Evolutionary conservation across 2,888 invertebrate species (phyloP).

Genomic region (Platycheirus rosarum): DNA sequence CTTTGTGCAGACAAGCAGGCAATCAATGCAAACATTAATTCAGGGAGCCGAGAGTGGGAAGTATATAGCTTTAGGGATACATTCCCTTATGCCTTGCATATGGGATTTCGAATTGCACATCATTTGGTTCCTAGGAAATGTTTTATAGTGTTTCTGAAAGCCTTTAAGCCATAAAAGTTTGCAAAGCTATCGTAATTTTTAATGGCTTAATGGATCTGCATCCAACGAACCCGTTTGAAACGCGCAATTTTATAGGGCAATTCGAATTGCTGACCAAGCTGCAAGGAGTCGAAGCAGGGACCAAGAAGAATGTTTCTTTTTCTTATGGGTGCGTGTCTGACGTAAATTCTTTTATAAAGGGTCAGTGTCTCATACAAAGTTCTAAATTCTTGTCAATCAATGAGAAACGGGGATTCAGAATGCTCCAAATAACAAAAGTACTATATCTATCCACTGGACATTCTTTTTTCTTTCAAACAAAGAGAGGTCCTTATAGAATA

Average conservation of each 20-base stretch:
- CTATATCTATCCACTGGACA: slow-evolving; percentile 1
- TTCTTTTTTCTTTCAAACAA: slow-evolving; percentile 20
- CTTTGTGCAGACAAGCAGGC: neutral
- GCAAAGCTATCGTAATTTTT: slow-evolving; percentile 18
- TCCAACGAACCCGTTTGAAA: slow-evolving; percentile 35
- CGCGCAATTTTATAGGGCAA: slow-evolving; percentile 14
- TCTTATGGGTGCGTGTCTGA: slow-evolving; percentile 10
- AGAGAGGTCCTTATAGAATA: slow-evolving; percentile 8
- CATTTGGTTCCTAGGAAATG: neutral
- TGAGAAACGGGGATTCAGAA: slow-evolving; percentile 10
- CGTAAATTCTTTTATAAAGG: neutral
- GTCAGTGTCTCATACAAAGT: slow-evolving; percentile 6
- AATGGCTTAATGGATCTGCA: slow-evolving; percentile 46
- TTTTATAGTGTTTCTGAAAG: slow-evolving; percentile 24
- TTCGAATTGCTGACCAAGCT: neutral
- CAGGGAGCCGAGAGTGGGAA: neutral
- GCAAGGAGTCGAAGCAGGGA: too few relatives aligned
- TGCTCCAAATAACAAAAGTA: slow-evolving; percentile 3
- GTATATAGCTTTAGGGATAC: neutral
- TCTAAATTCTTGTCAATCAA: slow-evolving; percentile 45
- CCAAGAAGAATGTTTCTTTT: slow-evolving; percentile 4
- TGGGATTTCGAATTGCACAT: neutral
- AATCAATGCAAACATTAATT: slow-evolving; percentile 39
- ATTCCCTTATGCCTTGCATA: neutral
- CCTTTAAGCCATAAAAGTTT: slow-evolving; percentile 22